A percentile compares a stretch with the other conserved stretches of the same genome.
phyloP scores from a whole-genome alignment of 2,113 vertebrate species.

The Centropristis striata region DNA sequence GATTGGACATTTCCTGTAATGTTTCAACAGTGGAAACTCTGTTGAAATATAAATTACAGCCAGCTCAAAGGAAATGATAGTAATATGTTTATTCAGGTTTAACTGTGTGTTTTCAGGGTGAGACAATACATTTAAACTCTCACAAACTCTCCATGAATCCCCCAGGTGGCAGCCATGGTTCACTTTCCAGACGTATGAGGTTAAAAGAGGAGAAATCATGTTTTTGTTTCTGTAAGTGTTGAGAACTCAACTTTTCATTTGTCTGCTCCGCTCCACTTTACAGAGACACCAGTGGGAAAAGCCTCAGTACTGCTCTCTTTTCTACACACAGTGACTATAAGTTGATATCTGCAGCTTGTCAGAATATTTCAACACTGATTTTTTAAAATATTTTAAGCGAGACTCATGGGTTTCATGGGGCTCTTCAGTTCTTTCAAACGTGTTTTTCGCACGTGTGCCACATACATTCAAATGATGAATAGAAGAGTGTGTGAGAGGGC shows the following conservation, averaged over 20 bases:
- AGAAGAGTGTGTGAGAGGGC: conserved; percentile 39
- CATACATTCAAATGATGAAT: conserved; percentile 50
- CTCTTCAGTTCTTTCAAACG: not conserved
- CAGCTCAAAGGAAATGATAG: conserved; percentile 3
- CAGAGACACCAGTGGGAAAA: not conserved
- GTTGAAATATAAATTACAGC: conserved; percentile 31
- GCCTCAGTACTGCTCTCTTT: not conserved
- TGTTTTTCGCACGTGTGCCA: not conserved
- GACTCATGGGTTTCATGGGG: not conserved
- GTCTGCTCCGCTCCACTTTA: not conserved
- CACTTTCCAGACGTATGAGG: conserved; percentile 17
- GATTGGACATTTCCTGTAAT: conserved; percentile 25
- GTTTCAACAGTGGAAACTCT: conserved; percentile 4
- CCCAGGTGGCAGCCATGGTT: conserved; percentile 16
- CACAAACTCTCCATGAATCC: conserved; percentile 23
- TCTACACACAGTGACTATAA: not conserved
- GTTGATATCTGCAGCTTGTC: not conserved
- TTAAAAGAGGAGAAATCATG: conserved; percentile 12
- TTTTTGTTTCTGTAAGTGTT: conserved; percentile 25
- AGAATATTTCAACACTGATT: not conserved
- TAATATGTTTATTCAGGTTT: conserved; percentile 45
- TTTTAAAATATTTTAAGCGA: not conserved
- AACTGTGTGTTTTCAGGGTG: conserved; percentile 16
- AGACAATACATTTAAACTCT: conserved; percentile 27
- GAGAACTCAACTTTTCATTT: not conserved